phyloP scores from a whole-genome alignment of 1,140 invertebrate species.

The Sarcophaga bullata region DNA sequence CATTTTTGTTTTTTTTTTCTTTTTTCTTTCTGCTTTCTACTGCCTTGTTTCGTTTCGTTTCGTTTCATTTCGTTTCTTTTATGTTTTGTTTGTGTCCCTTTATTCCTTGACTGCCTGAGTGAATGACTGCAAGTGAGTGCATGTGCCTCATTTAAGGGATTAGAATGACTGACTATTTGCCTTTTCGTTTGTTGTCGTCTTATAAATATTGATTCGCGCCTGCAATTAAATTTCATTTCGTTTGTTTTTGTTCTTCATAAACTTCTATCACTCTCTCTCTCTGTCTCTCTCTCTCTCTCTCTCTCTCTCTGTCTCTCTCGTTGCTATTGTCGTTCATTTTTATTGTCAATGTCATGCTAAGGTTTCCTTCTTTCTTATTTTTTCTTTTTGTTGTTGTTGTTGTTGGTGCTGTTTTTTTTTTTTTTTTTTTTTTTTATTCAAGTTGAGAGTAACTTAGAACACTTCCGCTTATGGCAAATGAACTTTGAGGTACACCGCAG shows the following conservation, averaged over 20 bases:
- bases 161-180: background rate
- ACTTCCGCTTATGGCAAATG: constrained; percentile 23
- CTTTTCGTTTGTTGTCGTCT: background rate
- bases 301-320: no score
- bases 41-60: no score
- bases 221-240: background rate
- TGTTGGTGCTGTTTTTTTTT: no score
- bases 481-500: background rate
- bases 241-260: background rate
- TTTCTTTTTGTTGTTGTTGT: background rate
- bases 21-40: no score
- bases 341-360: constrained; percentile 28
- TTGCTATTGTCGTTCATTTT: constrained; percentile 2
- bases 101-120: background rate
- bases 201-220: background rate
- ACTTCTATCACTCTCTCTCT: background rate
- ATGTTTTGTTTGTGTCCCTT: no score
- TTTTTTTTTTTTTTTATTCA: no score
- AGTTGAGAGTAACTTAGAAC: constrained; percentile 28
- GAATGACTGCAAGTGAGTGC: background rate
- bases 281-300: no score
- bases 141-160: constrained; percentile 32
- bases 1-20: no score
- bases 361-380: background rate
- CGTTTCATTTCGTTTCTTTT: no score